phyloP scores from a whole-genome alignment of 2,113 vertebrate genomes.

The Ictidomys tridecemlineatus region DNA sequence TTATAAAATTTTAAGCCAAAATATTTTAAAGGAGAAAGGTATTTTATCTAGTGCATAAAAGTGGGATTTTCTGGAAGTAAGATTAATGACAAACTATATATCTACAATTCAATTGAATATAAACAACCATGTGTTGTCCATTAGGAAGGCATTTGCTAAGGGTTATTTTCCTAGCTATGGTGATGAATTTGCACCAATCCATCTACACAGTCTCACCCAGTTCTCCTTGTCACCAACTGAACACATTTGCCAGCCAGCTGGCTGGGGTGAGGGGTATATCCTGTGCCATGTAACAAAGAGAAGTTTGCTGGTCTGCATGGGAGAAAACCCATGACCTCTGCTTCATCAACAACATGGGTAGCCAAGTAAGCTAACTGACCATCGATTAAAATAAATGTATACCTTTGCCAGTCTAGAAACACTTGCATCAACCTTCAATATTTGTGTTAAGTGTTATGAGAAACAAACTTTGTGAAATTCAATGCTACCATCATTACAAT shows the following conservation, averaged over 20 bases:
- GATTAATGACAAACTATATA: slow-evolving; percentile 69
- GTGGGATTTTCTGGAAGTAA: slow-evolving; percentile 59
- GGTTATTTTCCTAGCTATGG: slow-evolving; percentile 82
- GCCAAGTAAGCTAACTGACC: not conserved
- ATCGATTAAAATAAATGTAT: slow-evolving; percentile 68
- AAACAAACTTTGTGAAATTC: slow-evolving; percentile 65
- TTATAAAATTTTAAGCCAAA: slow-evolving; percentile 36
- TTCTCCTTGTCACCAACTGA: slow-evolving; percentile 80
- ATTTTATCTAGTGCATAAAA: slow-evolving; percentile 66
- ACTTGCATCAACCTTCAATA: slow-evolving; percentile 13
- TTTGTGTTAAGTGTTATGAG: slow-evolving; percentile 33
- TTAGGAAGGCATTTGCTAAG: slow-evolving; percentile 76
- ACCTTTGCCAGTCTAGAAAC: not conserved
- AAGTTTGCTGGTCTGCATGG: slow-evolving; percentile 36
- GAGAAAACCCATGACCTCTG: slow-evolving; percentile 52
- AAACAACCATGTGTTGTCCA: slow-evolving; percentile 81
- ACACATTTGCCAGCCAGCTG: slow-evolving; percentile 82
- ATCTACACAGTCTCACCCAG: slow-evolving; percentile 78
- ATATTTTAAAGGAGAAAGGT: slow-evolving; percentile 13
- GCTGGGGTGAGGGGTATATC: slow-evolving; percentile 24
- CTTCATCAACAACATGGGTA: slow-evolving; percentile 57
- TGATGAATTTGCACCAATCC: slow-evolving; percentile 80
- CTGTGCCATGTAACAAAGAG: slow-evolving; percentile 65
- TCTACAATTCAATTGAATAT: slow-evolving; percentile 65
- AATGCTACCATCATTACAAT: slow-evolving; percentile 33